Evolutionary conservation across 30 jellyfish, hydroid and myxozoan genomes (phyloP).

Genomic region (Hydra vulgaris): DNA sequence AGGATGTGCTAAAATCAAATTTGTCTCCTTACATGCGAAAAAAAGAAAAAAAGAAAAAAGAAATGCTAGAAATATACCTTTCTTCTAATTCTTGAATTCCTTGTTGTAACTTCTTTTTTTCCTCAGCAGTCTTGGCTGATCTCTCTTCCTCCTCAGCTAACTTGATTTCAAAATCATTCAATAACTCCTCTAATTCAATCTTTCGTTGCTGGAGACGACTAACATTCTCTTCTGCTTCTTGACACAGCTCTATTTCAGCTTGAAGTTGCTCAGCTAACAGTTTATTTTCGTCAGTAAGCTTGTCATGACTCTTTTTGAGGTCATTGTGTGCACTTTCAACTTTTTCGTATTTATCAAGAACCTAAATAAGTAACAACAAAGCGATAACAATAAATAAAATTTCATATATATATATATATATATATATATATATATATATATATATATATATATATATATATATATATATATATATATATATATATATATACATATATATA

Average conservation of each 20-base stretch:
- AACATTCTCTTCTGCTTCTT: conserved; percentile 95
- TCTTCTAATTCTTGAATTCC: conserved; percentile 94
- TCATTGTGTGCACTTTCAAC: conserved; percentile 72
- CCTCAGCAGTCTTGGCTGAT: conserved; percentile 52
- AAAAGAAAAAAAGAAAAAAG: no score
- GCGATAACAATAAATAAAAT: no score
- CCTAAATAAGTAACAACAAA: conserved; percentile 11
- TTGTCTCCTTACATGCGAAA: no score
- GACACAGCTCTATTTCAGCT: conserved; percentile 95
- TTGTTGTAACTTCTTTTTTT: conserved; percentile 74
- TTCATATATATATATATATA: no score
- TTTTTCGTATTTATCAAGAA: conserved; percentile 54
- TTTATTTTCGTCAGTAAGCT: conserved; percentile 75
- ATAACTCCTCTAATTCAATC: conserved; percentile 87
- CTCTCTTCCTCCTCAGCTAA: conserved; percentile 88
- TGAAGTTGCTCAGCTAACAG: conserved; percentile 80
- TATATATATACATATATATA: no score
- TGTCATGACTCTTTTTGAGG: conserved; percentile 53
- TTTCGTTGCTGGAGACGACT: conserved; percentile 57
- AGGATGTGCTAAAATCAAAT: no score
- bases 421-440: no score
- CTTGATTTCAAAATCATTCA: conserved; percentile 71
- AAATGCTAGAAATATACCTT: conserved; percentile 42
- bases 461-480: no score
- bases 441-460: no score